A percentile compares a stretch with the other conserved stretches of the same genome.
These are phyloP conservation scores for Chaetodon auriga DNA, from an alignment of 2,113 vertebrate species.

Conservation along the genomic window DNA sequence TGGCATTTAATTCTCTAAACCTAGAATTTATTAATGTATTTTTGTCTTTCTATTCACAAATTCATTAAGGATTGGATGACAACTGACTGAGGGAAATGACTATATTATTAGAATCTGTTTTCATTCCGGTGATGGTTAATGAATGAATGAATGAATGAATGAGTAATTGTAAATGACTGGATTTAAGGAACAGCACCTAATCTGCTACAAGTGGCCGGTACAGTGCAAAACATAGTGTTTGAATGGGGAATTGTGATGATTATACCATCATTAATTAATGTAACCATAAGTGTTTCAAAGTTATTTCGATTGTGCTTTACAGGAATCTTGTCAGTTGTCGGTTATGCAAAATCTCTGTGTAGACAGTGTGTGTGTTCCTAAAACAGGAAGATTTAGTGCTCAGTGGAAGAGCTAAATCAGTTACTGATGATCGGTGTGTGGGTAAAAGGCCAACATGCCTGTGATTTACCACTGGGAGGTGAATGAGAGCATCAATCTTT, in stretches of 20 bases:
- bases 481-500: constrained; percentile 23
- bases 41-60: neutral
- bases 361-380: too few species aligned
- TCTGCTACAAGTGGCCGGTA: too few species aligned
- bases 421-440: neutral
- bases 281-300: neutral
- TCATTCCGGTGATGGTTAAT: neutral
- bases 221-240: neutral
- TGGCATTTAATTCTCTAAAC: neutral
- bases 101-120: neutral
- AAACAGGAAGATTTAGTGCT: constrained; percentile 2
- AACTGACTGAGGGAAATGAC: neutral
- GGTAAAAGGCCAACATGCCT: constrained; percentile 40
- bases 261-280: neutral
- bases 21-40: neutral
- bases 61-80: neutral
- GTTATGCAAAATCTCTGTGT: neutral
- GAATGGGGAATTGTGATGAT: neutral
- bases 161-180: neutral
- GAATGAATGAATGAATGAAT: too few species aligned
- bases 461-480: constrained; percentile 19
- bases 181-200: neutral
- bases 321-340: neutral
- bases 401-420: neutral
- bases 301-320: neutral